Base-by-base conservation (phyloP, 1,140 invertebrate species). In the Gryon sp. region DNA sequence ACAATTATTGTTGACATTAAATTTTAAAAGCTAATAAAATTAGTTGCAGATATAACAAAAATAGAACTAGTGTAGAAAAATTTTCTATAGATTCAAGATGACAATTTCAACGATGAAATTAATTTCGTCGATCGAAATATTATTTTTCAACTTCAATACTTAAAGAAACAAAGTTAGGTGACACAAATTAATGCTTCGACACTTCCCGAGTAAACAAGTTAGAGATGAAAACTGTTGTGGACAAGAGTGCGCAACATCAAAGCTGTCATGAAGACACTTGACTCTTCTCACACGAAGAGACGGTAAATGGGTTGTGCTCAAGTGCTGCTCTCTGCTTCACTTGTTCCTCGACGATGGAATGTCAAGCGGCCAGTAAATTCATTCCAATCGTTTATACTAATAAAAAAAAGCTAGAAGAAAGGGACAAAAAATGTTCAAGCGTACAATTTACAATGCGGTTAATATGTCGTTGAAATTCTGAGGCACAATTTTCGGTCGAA, bases 241-340 rank as follows among this genome's bases (percentile, higher is more conserved):
- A 38, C 15, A 18, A 34, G 36, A 41, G 11, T 40, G 34, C 19
- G 24, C 12, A 34, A 66, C 50, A 46, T 55, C 62, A 66, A 66
- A 55, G 48, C 30, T 55, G 50, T 55, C 30, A 66, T 46, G 50
- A 34, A 66, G 50, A 52, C 41, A 46, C 62, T 66, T 24, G 28
- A 55, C 26, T 55, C 26, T 55, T 66, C 62, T 66, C 22, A 36
- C 32, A 66, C 60, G 26, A 28, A 9, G 19, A 55, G 30, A 46
- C 36, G 22, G 41, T 63, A 55, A 66, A 66, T 55, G 22, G 38
- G 45, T 38, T 52, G 36, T 32, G 28, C 40, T 53, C 22, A 28
- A 66, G 38, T 66, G 22, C 40, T n/a, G n/a, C n/a, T n/a, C n/a
- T 34, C 12, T 8, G 48, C 62, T 34, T 45, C 40, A 66, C 40